These are phyloP conservation scores for Lytechinus variegatus DNA, from an alignment of 35 echinoderm and acorn worm species.

Conservation along the genomic window DNA sequence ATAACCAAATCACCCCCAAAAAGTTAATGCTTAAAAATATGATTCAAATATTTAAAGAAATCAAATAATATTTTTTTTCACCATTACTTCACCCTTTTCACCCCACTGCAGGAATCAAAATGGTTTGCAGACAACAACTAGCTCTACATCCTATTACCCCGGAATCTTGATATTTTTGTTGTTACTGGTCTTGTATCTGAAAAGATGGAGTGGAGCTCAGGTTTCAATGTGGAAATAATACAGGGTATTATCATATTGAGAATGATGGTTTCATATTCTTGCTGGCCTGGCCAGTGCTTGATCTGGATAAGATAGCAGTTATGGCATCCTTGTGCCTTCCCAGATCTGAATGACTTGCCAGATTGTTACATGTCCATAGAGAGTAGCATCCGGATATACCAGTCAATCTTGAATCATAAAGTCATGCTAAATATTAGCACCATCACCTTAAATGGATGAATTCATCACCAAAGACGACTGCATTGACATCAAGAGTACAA, in stretches of 20 bases:
- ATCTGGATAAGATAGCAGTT: neutral
- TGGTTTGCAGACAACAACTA: neutral
- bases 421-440: neutral
- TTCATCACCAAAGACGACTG: neutral
- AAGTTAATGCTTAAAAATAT: neutral
- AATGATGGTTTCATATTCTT: slow-evolving; percentile 5
- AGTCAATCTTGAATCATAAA: neutral
- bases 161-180: slow-evolving; percentile 20
- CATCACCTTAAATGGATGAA: neutral
- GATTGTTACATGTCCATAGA: neutral
- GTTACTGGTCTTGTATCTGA: neutral
- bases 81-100: neutral
- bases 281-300: neutral
- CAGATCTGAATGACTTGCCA: slow-evolving; percentile 1
- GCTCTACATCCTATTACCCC: neutral
- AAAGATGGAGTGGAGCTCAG: neutral
- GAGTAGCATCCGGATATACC: neutral
- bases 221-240: neutral
- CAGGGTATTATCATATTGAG: neutral
- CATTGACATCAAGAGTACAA: neutral
- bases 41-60: neutral
- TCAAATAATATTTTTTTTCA: neutral
- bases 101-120: neutral
- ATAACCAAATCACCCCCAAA: neutral
- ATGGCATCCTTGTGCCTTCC: neutral